A percentile compares a stretch with the other conserved stretches of the same genome.
Evolutionary conservation across 2,113 vertebrate species (phyloP).

Genomic region (Dromaius novaehollandiae): DNA sequence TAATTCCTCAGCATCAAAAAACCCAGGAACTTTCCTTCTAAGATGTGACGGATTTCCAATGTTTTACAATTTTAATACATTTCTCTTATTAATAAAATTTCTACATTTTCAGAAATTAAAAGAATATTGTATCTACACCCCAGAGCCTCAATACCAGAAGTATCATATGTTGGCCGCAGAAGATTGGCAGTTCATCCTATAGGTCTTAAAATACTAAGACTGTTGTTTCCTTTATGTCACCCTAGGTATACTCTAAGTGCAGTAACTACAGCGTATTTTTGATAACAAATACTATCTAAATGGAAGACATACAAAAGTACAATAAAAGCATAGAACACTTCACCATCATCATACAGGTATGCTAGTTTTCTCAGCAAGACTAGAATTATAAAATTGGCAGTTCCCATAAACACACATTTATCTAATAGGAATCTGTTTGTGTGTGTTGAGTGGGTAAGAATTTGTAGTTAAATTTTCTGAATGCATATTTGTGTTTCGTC

Average conservation of each 20-base stretch:
- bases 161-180: neutral
- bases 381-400: conserved; percentile 10
- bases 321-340: neutral
- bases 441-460: neutral
- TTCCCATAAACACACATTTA: neutral
- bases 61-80: neutral
- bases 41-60: neutral
- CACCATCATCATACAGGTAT: neutral
- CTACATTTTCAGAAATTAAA: neutral
- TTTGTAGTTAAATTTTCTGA: conserved; percentile 37
- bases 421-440: conserved; percentile 17
- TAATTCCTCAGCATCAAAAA: neutral
- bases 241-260: neutral
- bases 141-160: neutral
- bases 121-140: neutral
- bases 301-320: neutral
- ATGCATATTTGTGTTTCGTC: neutral
- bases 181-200: neutral
- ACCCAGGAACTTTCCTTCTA: neutral
- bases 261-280: neutral
- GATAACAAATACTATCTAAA: neutral
- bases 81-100: neutral
- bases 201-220: neutral
- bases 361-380: neutral
- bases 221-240: neutral